A percentile compares a stretch with the other conserved stretches of the same genome.
Conservation (phyloP, 2,888 invertebrate genomes). For the Sminthurides aquaticus region DNA sequence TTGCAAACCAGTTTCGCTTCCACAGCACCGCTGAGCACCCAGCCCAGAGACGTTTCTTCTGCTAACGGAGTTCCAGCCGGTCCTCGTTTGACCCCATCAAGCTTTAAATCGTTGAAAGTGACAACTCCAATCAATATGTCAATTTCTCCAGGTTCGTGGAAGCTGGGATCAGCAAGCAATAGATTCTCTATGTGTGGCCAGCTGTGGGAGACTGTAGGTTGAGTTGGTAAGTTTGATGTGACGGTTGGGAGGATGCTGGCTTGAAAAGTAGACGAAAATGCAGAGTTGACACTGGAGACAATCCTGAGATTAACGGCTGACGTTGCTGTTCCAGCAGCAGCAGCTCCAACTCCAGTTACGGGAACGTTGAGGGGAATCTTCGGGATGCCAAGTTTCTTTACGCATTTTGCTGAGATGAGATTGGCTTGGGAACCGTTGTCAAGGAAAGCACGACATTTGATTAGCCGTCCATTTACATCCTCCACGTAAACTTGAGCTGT, state of each 20-base stretch:
- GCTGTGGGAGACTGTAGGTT: neutral
- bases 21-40: neutral
- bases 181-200: conserved; percentile 4
- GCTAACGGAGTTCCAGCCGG: neutral
- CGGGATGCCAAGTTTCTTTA: neutral
- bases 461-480: neutral
- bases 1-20: neutral
- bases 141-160: conserved; percentile 7
- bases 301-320: neutral
- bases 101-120: neutral
- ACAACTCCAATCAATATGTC: conserved; percentile 15
- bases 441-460: conserved; percentile 5
- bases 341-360: neutral
- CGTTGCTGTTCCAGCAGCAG: neutral
- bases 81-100: neutral
- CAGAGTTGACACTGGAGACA: neutral
- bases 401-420: conserved; percentile 1
- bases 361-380: neutral
- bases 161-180: conserved; percentile 15
- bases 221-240: neutral
- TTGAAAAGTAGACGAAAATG: neutral
- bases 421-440: conserved; percentile 9
- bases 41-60: conserved; percentile 1
- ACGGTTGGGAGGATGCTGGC: neutral
- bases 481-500: conserved; percentile 5